These are phyloP conservation scores for Parapsyche elsis DNA, from an alignment of 1,140 invertebrate species.

Conservation along the genomic window DNA sequence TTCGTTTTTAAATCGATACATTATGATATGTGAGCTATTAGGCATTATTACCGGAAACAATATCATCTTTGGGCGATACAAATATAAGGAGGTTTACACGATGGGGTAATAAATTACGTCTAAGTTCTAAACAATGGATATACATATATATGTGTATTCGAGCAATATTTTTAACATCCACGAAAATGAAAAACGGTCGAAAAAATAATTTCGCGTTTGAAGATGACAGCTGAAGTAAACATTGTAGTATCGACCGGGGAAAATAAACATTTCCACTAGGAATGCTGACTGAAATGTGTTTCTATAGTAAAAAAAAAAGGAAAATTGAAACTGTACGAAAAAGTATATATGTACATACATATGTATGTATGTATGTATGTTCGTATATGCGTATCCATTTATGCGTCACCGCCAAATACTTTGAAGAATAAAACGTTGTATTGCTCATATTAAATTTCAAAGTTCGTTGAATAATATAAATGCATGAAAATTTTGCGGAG, in stretches of 20 bases:
- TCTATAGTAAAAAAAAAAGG: neutral
- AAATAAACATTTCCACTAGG: constrained; percentile 26
- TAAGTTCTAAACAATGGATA: neutral
- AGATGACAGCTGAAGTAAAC: constrained; percentile 42
- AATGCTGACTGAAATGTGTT: neutral
- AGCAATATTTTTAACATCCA: neutral
- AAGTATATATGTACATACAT: too few species aligned
- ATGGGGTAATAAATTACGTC: neutral
- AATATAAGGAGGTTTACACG: neutral
- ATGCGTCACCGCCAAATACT: neutral
- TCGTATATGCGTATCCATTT: neutral
- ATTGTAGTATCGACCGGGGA: constrained; percentile 26
- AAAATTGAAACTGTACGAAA: neutral
- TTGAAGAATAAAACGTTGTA: neutral
- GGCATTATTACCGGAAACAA: neutral
- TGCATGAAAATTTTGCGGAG: too few species aligned
- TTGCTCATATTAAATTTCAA: too few species aligned
- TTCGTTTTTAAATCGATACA: neutral
- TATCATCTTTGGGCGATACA: neutral
- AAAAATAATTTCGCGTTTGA: constrained; percentile 32
- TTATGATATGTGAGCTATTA: too few species aligned
- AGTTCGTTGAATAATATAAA: too few species aligned
- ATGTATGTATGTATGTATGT: neutral
- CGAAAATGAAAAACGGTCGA: constrained; percentile 21
- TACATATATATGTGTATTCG: neutral